Conservation (phyloP, 2,113 vertebrate genomes). For the Alouatta palliata region DNA sequence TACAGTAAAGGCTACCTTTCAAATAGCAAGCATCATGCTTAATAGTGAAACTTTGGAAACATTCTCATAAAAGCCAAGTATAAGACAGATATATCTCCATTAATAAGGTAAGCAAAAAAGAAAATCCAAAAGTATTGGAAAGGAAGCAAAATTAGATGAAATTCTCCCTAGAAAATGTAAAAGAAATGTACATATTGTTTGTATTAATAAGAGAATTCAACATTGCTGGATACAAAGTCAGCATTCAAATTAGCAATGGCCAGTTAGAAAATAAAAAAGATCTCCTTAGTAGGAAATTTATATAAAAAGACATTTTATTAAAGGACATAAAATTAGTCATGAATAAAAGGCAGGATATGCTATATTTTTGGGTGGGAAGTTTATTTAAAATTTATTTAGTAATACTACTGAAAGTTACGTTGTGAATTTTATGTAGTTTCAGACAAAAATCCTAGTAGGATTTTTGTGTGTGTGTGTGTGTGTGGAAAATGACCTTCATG, state of each 20-base stretch:
- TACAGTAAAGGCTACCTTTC: background rate
- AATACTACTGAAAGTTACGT: background rate
- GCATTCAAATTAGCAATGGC: background rate
- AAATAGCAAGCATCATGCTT: background rate
- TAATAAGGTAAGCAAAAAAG: background rate
- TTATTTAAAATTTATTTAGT: background rate
- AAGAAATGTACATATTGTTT: background rate
- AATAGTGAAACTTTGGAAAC: background rate
- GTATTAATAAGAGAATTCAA: background rate
- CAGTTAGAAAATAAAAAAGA: conserved; percentile 7
- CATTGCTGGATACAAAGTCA: background rate
- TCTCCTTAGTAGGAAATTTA: background rate
- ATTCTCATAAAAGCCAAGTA: background rate
- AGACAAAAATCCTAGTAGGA: background rate
- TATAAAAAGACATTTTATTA: background rate
- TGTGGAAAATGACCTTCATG: background rate
- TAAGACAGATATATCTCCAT: background rate
- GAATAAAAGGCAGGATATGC: background rate
- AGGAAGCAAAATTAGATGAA: conserved; percentile 7
- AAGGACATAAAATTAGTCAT: background rate
- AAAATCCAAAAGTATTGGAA: background rate
- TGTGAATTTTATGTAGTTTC: conserved; percentile 11
- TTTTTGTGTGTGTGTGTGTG: background rate
- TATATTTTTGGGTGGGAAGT: background rate
- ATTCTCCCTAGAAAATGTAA: background rate